A percentile compares a stretch with the other conserved stretches of the same genome.
Conservation (phyloP, 1,140 invertebrate species). For the Scaptomyza pallida region DNA sequence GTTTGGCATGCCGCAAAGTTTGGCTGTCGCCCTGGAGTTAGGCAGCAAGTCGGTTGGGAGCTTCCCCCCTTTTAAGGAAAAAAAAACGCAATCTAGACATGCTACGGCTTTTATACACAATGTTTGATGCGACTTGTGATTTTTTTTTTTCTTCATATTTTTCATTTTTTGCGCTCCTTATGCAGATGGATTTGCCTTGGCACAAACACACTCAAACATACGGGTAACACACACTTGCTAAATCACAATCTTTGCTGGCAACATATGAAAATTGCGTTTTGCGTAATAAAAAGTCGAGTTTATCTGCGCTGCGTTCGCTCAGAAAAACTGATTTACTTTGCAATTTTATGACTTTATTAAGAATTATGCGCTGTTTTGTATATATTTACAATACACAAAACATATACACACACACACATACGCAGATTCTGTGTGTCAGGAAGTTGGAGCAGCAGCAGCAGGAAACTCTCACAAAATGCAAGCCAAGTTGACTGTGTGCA, state of each 20-base stretch:
- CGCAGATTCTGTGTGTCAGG: background rate
- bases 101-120: conserved; percentile 44
- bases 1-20: conserved; percentile 13
- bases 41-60: conserved; percentile 6
- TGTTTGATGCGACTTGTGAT: conserved; percentile 65
- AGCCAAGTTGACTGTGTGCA: conserved; percentile 20
- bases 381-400: conserved; percentile 63
- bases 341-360: conserved; percentile 74
- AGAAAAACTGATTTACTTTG: conserved; percentile 72
- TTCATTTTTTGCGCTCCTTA: conserved; percentile 26
- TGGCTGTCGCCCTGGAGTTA: conserved; percentile 25
- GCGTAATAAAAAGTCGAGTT: conserved; percentile 67
- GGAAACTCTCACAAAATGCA: conserved; percentile 42
- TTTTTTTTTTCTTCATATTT: conserved; percentile 27
- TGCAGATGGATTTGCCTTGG: conserved; percentile 60
- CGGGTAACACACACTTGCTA: conserved; percentile 39
- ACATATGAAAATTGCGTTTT: conserved; percentile 70
- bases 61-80: background rate
- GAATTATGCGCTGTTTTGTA: conserved; percentile 71
- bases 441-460: conserved; percentile 42
- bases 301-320: conserved; percentile 55
- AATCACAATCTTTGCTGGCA: conserved; percentile 61
- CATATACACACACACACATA: conserved; percentile 13
- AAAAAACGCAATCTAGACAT: conserved; percentile 65
- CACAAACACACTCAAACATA: conserved; percentile 14